Evolutionary conservation across 2,888 invertebrate genomes (phyloP).

Genomic region (Nesidiocoris tenuis): DNA sequence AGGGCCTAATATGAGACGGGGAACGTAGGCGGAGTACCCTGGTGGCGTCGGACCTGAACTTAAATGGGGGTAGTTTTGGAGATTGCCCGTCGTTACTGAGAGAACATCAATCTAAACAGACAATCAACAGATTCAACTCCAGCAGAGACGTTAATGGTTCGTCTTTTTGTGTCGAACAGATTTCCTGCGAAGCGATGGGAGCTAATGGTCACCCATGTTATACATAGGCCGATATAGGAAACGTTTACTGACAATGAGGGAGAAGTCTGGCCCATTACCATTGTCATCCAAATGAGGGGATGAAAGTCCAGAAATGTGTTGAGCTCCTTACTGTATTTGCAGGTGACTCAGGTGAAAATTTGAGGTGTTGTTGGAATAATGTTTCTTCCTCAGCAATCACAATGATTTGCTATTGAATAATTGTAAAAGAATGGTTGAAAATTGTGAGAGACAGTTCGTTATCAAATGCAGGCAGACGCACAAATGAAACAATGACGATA

Average conservation of each 20-base stretch:
- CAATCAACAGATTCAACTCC: slow-evolving; percentile 39
- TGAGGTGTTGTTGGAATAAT: too few relatives aligned
- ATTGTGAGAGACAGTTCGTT: too few relatives aligned
- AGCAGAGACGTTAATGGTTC: slow-evolving; percentile 28
- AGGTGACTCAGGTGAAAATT: not conserved
- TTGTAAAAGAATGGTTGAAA: too few relatives aligned
- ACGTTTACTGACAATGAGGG: not conserved
- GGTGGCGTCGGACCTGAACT: too few relatives aligned
- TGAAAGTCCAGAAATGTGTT: too few relatives aligned
- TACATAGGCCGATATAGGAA: not conserved
- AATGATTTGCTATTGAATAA: too few relatives aligned
- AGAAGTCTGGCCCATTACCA: not conserved
- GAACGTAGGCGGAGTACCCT: not conserved
- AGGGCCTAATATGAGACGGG: slow-evolving; percentile 29
- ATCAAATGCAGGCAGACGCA: too few relatives aligned
- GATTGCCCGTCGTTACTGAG: slow-evolving; percentile 29
- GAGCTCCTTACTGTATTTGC: too few relatives aligned
- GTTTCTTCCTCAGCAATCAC: too few relatives aligned
- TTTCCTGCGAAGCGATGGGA: not conserved
- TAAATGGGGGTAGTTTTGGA: slow-evolving; percentile 24
- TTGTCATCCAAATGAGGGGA: not conserved
- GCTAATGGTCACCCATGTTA: slow-evolving; percentile 16
- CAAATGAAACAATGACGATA: too few relatives aligned
- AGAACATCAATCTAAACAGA: slow-evolving; percentile 30
- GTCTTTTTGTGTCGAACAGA: slow-evolving; percentile 17